phyloP scores from a whole-genome alignment of 1,140 invertebrate species.

The Phymastichus coffea region DNA sequence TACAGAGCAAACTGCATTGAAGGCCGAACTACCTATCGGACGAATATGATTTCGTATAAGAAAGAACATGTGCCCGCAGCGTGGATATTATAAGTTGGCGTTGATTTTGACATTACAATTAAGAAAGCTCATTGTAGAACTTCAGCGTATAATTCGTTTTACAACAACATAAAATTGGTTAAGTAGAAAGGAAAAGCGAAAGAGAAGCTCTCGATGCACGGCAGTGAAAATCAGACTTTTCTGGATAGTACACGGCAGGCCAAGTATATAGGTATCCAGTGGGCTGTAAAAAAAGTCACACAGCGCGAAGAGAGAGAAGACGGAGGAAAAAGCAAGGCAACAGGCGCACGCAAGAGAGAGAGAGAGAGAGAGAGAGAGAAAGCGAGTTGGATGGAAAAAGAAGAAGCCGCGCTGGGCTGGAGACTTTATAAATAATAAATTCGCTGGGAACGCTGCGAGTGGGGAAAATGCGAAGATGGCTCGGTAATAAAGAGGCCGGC shows the following conservation, averaged over 20 bases:
- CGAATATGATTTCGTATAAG: too few species aligned
- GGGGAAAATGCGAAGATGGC: slow-evolving; percentile 39
- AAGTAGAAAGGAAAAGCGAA: background rate
- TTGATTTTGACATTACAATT: too few species aligned
- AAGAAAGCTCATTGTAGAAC: too few species aligned
- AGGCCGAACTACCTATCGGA: too few species aligned
- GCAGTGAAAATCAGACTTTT: slow-evolving; percentile 25
- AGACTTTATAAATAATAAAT: slow-evolving; percentile 55
- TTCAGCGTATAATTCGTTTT: too few species aligned
- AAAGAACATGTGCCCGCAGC: too few species aligned
- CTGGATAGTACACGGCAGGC: slow-evolving; percentile 14
- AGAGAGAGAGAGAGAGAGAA: slow-evolving; percentile 25
- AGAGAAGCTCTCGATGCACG: slow-evolving; percentile 11
- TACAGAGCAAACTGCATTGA: too few species aligned
- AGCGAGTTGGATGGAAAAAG: background rate
- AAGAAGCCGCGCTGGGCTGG: slow-evolving; percentile 34
- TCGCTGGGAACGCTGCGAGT: slow-evolving; percentile 32
- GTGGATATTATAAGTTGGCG: too few species aligned
- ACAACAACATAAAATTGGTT: too few species aligned
- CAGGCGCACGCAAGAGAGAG: slow-evolving; percentile 8
- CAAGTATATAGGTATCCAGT: slow-evolving; percentile 4
- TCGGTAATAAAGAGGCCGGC: slow-evolving; percentile 48
- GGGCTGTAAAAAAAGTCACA: slow-evolving; percentile 32
- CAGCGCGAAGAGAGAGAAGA: slow-evolving; percentile 22
- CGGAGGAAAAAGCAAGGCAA: slow-evolving; percentile 7